Conservation (phyloP, 1,140 invertebrate genomes). For the Drosophila ohnishii region DNA sequence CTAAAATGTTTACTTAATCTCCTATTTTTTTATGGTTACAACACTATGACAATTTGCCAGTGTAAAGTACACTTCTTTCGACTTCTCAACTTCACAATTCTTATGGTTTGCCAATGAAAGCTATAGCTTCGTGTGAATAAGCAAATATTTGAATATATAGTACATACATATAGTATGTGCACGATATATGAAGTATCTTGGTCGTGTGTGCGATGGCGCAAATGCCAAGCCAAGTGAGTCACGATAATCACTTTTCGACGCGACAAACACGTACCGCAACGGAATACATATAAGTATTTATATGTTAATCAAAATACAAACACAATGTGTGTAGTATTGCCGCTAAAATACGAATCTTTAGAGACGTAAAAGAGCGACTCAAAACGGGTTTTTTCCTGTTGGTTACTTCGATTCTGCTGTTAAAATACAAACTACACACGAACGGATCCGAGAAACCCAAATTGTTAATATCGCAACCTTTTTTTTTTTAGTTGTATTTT, state of each 20-base stretch:
- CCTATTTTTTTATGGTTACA: not conserved
- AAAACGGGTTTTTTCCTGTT: constrained; percentile 36
- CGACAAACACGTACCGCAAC: constrained; percentile 69
- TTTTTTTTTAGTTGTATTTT: constrained; percentile 13
- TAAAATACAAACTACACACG: constrained; percentile 34
- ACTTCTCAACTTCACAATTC: constrained; percentile 16
- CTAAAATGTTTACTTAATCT: not conserved
- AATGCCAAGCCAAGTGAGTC: constrained; percentile 79
- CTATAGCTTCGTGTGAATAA: constrained; percentile 49
- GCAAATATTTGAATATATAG: constrained; percentile 50
- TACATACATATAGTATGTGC: constrained; percentile 25
- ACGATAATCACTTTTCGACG: constrained; percentile 71
- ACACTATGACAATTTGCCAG: not conserved
- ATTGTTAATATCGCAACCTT: constrained; percentile 74
- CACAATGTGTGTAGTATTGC: constrained; percentile 37
- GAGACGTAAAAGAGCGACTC: constrained; percentile 43
- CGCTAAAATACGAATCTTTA: constrained; percentile 36
- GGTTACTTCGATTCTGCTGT: constrained; percentile 45
- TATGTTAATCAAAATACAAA: constrained; percentile 44
- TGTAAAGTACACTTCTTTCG: constrained; percentile 10
- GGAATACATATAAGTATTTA: constrained; percentile 47
- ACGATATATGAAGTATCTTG: constrained; percentile 50
- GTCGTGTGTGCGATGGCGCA: constrained; percentile 67
- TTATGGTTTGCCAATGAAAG: constrained; percentile 48
- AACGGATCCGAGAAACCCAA: constrained; percentile 24